Evolutionary conservation across 1,140 invertebrate genomes (phyloP).

Genomic region (Drosophila mojavensis): DNA sequence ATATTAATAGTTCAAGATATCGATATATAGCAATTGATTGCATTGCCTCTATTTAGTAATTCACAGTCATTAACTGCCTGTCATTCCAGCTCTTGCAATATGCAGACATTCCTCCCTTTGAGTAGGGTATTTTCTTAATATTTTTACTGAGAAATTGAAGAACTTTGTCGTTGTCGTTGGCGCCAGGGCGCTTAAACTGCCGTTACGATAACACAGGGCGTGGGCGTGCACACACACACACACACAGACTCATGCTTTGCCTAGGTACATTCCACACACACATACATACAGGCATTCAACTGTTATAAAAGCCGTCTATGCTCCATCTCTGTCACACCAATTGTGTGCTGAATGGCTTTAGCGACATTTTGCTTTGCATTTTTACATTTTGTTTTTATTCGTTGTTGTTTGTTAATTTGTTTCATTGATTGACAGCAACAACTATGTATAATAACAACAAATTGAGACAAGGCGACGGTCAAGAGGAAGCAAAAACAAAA

Average conservation of each 20-base stretch:
- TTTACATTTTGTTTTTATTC: slow-evolving; percentile 37
- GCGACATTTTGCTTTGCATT: slow-evolving; percentile 11
- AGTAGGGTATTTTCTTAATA: neutral
- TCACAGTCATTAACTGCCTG: no score
- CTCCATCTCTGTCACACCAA: neutral
- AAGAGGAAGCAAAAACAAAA: slow-evolving; percentile 32
- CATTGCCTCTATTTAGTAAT: no score
- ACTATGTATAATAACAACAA: slow-evolving; percentile 52
- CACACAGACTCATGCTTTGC: slow-evolving; percentile 1
- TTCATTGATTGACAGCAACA: slow-evolving; percentile 59
- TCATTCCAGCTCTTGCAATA: no score
- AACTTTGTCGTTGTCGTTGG: slow-evolving; percentile 37
- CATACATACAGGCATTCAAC: slow-evolving; percentile 1
- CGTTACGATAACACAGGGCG: slow-evolving; percentile 27
- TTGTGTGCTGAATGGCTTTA: neutral
- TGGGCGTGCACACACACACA: slow-evolving; percentile 4
- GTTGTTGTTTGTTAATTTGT: slow-evolving; percentile 44
- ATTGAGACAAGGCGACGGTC: slow-evolving; percentile 41
- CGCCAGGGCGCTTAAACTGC: slow-evolving; percentile 51
- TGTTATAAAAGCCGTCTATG: neutral
- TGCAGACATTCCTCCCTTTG: no score
- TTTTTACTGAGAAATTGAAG: slow-evolving; percentile 3
- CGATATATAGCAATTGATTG: no score
- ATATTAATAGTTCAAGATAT: no score
- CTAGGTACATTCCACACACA: neutral